Evolutionary conservation across 2,888 invertebrate species (phyloP).

Genomic region (Diarsia brunnea): DNA sequence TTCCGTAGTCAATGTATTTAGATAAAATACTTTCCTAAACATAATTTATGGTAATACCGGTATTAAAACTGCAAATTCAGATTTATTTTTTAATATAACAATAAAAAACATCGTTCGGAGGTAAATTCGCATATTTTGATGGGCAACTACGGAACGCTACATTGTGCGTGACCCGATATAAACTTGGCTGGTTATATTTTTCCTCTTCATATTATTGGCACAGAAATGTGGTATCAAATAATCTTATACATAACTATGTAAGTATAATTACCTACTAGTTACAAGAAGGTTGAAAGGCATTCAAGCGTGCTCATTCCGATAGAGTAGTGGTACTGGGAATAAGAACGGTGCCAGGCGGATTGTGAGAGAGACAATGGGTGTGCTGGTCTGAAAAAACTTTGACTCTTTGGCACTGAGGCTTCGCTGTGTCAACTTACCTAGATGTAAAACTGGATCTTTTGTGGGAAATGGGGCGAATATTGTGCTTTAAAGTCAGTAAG

Average conservation of each 20-base stretch:
- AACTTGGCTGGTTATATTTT: too few species aligned
- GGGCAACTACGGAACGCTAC: too few species aligned
- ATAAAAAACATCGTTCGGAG: too few species aligned
- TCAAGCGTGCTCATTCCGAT: conserved; percentile 53
- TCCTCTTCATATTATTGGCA: too few species aligned
- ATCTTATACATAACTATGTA: neutral
- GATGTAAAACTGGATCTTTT: conserved; percentile 40
- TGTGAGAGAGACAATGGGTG: conserved; percentile 71
- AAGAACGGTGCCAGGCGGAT: conserved; percentile 65
- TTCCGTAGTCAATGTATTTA: too few species aligned
- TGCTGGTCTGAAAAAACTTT: conserved; percentile 67
- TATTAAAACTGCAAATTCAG: too few species aligned
- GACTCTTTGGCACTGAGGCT: conserved; percentile 45
- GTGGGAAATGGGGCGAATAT: conserved; percentile 33
- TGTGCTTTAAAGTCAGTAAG: neutral
- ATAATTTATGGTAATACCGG: too few species aligned
- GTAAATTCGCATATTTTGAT: too few species aligned
- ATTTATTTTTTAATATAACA: too few species aligned
- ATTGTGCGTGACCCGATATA: too few species aligned
- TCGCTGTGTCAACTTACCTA: conserved; percentile 30
- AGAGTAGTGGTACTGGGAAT: conserved; percentile 63
- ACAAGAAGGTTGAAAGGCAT: conserved; percentile 26
- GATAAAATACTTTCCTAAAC: too few species aligned
- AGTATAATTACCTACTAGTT: neutral
- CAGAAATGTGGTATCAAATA: neutral